A percentile compares a stretch with the other conserved stretches of the same genome.
These are phyloP conservation scores for Botia almorhae DNA, from an alignment of 2,797 vertebrate genomes.

Conservation along the genomic window DNA sequence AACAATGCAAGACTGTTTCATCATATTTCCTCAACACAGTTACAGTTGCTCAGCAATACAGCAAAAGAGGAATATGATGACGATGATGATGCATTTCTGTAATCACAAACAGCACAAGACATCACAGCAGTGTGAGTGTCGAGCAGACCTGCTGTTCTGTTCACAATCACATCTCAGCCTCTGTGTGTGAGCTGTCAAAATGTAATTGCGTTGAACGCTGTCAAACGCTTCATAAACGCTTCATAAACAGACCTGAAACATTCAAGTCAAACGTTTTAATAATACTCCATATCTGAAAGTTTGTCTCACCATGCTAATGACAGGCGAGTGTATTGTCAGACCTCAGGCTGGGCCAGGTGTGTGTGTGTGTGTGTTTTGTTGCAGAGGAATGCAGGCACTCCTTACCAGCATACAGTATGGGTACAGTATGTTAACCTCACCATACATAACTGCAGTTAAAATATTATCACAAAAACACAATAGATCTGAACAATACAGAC, in stretches of 20 bases:
- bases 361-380: constrained; percentile 22
- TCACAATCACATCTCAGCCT: background rate
- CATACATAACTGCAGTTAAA: constrained; percentile 8
- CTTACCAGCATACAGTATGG: constrained; percentile 44
- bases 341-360: background rate
- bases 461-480: constrained; percentile 33
- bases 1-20: background rate
- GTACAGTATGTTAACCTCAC: constrained; percentile 28
- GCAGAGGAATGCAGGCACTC: constrained; percentile 50
- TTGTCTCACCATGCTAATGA: background rate
- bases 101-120: background rate
- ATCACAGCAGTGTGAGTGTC: background rate
- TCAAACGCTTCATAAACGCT: background rate
- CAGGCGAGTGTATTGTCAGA: background rate
- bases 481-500: constrained; percentile 25
- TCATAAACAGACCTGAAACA: background rate
- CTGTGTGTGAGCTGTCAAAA: background rate
- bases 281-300: background rate
- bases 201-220: background rate
- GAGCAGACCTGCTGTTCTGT: background rate
- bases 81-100: background rate
- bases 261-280: no score
- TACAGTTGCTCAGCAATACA: background rate
- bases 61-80: background rate
- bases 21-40: background rate